Evolutionary conservation across 2,797 vertebrate genomes (phyloP), one percentile per base, ranked within the genome.

Genomic region (Knipowitschia caucasica): DNA sequence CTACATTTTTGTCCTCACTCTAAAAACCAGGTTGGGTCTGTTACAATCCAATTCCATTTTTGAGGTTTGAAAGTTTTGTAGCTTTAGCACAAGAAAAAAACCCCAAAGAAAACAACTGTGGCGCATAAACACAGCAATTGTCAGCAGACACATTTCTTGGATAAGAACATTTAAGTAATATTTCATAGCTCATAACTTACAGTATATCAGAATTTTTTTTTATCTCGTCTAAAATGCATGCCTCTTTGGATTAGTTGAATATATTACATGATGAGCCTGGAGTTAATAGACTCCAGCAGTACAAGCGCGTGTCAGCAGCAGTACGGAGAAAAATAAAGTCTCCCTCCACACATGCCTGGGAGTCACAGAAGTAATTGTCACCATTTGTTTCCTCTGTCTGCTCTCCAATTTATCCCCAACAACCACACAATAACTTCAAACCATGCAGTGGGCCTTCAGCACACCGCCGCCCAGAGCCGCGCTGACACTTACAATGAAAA

Each of bases 401-500:
- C 43, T 59, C 45, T 59, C n/a, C 59, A 68, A 69, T 77, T 71
- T 53, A 60, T 67, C 70, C 58, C 54, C 64, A 68, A 70, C 73
- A 63, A 67, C 33, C 52, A 81, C 64, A 56, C 69, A 61, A 69
- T 58, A 30, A 69, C 42, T 31, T 53, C 56, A 25, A 34, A 49
- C 29, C 62, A 27, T 30, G 7, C 34, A 7, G 26, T 17, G 10
- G 4, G 42, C 31, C 59, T 44, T 39, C 26, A 39, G 44, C 11
- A 50, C 21, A 12, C 40, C 44, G 29, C 29, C 39, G 60, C 71
- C 61, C 14, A 69, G 56, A 77, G 81, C 67, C 4, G 60, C 69
- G 78, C 71, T 71, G 71, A 81, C 78, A 65, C 71, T 67, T 78
- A 78, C 71, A 67, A 45, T 30, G 71, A n/a, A n/a, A n/a, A n/a